Evolutionary conservation across 2,797 vertebrate species (phyloP).

Genomic region (Anisognathus igniventris): DNA sequence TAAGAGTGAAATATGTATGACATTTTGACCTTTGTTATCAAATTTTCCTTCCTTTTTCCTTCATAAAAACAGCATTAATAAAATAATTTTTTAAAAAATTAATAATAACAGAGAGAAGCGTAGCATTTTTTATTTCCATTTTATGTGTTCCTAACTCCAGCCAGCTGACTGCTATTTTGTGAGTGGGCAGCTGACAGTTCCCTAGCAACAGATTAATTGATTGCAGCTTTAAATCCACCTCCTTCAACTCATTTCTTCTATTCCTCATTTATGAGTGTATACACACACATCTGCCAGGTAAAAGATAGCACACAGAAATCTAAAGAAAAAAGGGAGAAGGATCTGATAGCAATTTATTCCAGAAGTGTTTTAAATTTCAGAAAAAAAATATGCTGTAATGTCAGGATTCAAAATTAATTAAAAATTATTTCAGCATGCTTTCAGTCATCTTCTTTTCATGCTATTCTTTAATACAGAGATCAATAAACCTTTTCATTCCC

Average conservation of each 20-base stretch:
- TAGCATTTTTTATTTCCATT: not conserved
- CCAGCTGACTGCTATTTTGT: not conserved
- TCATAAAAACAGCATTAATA: not conserved
- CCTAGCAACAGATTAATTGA: constrained; percentile 34
- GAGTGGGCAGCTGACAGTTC: not conserved
- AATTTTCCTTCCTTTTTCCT: not conserved
- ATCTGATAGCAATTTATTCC: not conserved
- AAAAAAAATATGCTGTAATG: not conserved
- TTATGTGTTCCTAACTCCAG: not conserved
- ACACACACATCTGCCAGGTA: not conserved
- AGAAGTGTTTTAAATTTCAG: not conserved
- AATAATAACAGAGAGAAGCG: accelerated
- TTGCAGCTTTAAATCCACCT: constrained; percentile 9
- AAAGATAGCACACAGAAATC: not conserved
- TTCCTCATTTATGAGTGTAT: not conserved
- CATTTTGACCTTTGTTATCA: not conserved
- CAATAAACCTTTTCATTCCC: not conserved
- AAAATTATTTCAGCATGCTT: not conserved
- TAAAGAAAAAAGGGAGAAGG: not conserved
- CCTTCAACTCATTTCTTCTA: not conserved
- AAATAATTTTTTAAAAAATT: not conserved
- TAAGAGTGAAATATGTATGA: not conserved
- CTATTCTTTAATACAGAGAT: not conserved
- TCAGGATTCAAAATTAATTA: not conserved
- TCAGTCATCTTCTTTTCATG: not conserved